Evolutionary conservation across 2,113 vertebrate genomes (phyloP).

Genomic region (Otolemur garnettii): DNA sequence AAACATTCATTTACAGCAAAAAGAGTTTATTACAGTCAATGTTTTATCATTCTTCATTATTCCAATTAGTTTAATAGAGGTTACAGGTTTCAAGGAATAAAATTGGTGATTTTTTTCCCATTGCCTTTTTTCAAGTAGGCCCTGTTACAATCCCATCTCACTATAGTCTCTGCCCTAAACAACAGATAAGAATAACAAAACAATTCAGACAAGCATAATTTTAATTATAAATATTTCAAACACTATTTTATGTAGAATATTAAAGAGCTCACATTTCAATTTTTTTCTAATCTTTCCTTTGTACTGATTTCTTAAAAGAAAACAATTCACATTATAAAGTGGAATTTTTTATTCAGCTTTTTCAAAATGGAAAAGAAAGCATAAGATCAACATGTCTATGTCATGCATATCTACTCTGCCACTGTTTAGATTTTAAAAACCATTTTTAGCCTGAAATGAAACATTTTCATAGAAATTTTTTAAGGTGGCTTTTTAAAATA

Average conservation of each 20-base stretch:
- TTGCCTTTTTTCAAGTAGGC: not conserved
- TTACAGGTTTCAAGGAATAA: conserved; percentile 20
- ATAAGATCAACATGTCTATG: not conserved
- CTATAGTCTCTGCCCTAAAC: not conserved
- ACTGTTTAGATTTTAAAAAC: conserved; percentile 49
- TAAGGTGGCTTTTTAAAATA: not conserved
- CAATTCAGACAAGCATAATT: not conserved
- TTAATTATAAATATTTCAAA: conserved; percentile 31
- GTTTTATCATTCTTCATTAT: conserved; percentile 34
- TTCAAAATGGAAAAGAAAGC: conserved; percentile 21
- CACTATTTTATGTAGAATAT: not conserved
- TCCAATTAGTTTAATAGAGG: conserved; percentile 1
- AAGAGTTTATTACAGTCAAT: conserved; percentile 12
- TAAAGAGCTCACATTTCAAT: not conserved
- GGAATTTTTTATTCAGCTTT: not conserved
- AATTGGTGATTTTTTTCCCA: not conserved
- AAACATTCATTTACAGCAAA: conserved; percentile 18
- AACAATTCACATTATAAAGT: not conserved
- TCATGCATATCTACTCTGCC: not conserved
- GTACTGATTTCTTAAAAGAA: conserved; percentile 18
- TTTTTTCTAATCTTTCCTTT: not conserved
- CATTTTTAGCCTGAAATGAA: conserved; percentile 17
- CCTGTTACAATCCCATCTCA: not conserved
- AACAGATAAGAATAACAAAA: conserved; percentile 3
- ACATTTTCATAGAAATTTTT: conserved; percentile 27